Conservation (phyloP, 1,140 invertebrate genomes). For the Zaprionus vittiger region DNA sequence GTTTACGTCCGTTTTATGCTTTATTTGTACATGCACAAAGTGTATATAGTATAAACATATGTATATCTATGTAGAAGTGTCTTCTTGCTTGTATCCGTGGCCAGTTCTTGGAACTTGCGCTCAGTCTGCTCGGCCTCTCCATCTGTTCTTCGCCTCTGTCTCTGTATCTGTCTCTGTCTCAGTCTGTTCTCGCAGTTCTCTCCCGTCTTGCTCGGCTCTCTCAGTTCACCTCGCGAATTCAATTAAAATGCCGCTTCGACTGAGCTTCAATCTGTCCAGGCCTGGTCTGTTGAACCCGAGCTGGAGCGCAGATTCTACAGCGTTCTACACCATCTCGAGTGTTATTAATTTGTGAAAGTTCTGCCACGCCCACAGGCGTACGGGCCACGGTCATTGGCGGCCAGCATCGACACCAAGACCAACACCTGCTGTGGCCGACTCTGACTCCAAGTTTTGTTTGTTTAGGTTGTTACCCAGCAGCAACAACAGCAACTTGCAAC, state of each 20-base stretch:
- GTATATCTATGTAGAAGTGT: constrained; percentile 13
- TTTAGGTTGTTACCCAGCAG: constrained; percentile 11
- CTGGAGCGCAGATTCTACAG: constrained; percentile 23
- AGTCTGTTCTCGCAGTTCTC: constrained; percentile 2
- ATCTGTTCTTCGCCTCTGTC: constrained; percentile 42
- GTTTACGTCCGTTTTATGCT: constrained; percentile 58
- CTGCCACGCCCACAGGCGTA: constrained; percentile 60
- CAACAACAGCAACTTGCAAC: constrained; percentile 30
- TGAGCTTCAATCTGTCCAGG: constrained; percentile 12
- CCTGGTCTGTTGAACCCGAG: constrained; percentile 65
- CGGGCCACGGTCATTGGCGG: constrained; percentile 5
- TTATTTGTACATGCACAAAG: constrained; percentile 40
- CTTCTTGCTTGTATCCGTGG: constrained; percentile 29
- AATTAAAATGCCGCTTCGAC: constrained; percentile 72
- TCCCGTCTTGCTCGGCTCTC: not conserved
- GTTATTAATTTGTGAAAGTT: constrained; percentile 82
- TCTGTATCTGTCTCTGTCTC: not conserved
- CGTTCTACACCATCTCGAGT: constrained; percentile 43
- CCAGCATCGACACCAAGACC: not conserved
- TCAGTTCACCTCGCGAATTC: constrained; percentile 75
- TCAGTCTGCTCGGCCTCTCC: constrained; percentile 27
- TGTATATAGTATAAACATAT: constrained; percentile 18
- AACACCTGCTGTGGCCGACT: constrained; percentile 52
- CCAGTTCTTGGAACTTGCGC: constrained; percentile 71
- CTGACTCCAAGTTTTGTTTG: constrained; percentile 38